phyloP scores from a whole-genome alignment of 1,140 invertebrate species.

The Leptinotarsa texana region DNA sequence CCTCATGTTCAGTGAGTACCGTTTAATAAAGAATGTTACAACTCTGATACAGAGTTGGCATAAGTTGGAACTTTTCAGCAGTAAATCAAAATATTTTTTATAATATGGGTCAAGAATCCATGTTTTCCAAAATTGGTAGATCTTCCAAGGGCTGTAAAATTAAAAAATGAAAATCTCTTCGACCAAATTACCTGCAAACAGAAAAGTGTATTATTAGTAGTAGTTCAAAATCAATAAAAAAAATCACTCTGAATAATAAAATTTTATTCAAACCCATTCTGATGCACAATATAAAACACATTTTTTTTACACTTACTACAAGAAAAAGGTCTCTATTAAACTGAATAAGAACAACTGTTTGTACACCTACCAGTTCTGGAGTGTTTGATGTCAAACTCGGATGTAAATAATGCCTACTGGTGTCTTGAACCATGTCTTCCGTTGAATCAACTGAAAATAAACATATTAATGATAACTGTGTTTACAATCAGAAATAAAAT shows the following conservation, averaged over 20 bases:
- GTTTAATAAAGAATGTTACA: too few species aligned
- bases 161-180: conserved; percentile 21
- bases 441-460: not conserved
- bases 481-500: too few species aligned
- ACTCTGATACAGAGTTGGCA: too few species aligned
- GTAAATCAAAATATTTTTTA: too few species aligned
- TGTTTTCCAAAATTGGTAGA: not conserved
- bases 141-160: conserved; percentile 18
- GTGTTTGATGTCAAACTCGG: conserved; percentile 69
- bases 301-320: conserved; percentile 27
- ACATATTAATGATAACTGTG: not conserved
- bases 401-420: conserved; percentile 77
- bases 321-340: conserved; percentile 33
- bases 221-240: conserved; percentile 31
- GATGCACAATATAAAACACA: conserved; percentile 25
- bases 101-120: not conserved
- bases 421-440: conserved; percentile 32
- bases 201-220: conserved; percentile 40
- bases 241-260: conserved; percentile 10
- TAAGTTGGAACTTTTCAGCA: too few species aligned
- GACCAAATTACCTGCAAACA: conserved; percentile 37
- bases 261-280: conserved; percentile 28
- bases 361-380: conserved; percentile 63
- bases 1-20: too few species aligned
- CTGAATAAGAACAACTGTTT: conserved; percentile 7